Conservation (phyloP, 2,888 invertebrate species). For the Spisula solida region DNA sequence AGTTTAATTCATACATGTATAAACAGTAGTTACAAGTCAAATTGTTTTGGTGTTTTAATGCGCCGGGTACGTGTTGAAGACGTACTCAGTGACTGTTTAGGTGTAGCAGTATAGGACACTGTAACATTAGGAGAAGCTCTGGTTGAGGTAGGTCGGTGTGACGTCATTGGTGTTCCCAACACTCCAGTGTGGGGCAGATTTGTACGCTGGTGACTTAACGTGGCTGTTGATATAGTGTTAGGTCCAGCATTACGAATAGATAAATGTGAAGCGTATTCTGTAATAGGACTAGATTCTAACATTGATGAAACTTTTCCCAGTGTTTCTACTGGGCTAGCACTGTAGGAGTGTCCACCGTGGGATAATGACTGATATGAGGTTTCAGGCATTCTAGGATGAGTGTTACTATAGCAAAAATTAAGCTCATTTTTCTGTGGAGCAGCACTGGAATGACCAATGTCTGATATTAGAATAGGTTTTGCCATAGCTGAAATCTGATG, state of each 20-base stretch:
- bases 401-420: background rate
- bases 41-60: constrained; percentile 85
- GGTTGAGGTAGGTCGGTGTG: constrained; percentile 1
- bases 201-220: constrained; percentile 5
- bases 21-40: constrained; percentile 75
- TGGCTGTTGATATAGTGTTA: constrained; percentile 33
- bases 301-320: constrained; percentile 83
- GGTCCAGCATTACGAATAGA: constrained; percentile 4
- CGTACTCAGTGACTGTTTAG: constrained; percentile 80
- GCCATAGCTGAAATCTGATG: background rate
- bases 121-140: constrained; percentile 50
- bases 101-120: constrained; percentile 78
- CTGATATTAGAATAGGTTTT: constrained; percentile 12
- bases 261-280: constrained; percentile 58
- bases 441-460: background rate
- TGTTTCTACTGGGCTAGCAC: constrained; percentile 71
- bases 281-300: constrained; percentile 79
- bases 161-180: constrained; percentile 26
- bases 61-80: constrained; percentile 84
- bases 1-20: background rate
- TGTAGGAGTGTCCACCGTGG: constrained; percentile 35
- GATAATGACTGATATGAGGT: constrained; percentile 51
- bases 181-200: constrained; percentile 28
- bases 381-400: background rate
- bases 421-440: background rate